Base-by-base conservation (phyloP, 2,888 invertebrate species). In the Eupithecia abbreviata region DNA sequence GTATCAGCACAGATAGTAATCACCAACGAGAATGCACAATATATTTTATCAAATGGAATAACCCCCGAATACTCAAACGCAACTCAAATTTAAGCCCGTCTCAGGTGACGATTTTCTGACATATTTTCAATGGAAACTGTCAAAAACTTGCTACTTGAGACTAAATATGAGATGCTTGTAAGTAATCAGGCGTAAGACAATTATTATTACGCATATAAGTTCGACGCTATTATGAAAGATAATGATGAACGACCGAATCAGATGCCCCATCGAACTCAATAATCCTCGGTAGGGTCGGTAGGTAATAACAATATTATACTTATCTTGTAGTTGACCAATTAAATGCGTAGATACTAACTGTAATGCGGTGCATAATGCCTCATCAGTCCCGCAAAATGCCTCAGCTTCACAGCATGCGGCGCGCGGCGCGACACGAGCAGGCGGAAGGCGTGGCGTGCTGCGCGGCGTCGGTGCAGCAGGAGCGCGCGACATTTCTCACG, bases 401-500 rank as follows among this genome's bases (percentile, higher is more conserved):
- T 95, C 88, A 98, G 96, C 55, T 96, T 91, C 83, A 97, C 96
- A 72, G 96, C 96, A 67, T 96, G 95, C 0, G 97, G 97, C 84
- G 96, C 96, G 84, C 97, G 96, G 80, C 97, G 96, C 45, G 97
- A 97, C 79, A 98, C 97, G 18, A 98, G 94, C 77, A 98, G 95
- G 67, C 97, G 95, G 90, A 98, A 98, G 2, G 98, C 98, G 85
- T 97, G 96, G 66, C 97, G 96, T 86, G 98, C 97, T 0, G 98
- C 98, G 85, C 96, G 96, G 18, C 98, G 95, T 84, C 98, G 96
- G 91, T 98, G 98, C 80, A 98, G 94, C 79, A 98, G 94, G 68
- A 98, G 87, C 86, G 98, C 98, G 84, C 97, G 96, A 83, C 98
- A 97, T 90, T 98, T 98, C 84, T 97, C 97, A 68, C 98, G 97